Evolutionary conservation across 2,888 invertebrate genomes (phyloP), one percentile per base, ranked within the genome.

Genomic region (Spialia ferax): DNA sequence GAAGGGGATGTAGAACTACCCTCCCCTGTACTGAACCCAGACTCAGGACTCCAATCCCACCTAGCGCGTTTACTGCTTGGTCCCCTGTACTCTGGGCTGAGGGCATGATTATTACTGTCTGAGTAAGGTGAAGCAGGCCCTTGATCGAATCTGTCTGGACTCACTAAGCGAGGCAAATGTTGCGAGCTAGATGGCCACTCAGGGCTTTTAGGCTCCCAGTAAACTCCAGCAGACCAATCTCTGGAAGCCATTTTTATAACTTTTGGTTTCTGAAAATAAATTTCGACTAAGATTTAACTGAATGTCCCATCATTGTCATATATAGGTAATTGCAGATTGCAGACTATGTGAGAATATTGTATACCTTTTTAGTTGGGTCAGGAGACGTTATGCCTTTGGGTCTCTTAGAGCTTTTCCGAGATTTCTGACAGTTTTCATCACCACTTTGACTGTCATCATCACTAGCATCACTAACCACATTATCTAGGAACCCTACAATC

Each of bases 41-140:
- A 93, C 69, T 92, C 91, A 0, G 93, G 92, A 71, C 94, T 94
- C 89, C 91, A 90, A 65, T 93, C 93, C 79, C 83, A 86, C 55
- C 81, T 79, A 3, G 83, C 73, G 35, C 86, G 77, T 75, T 89
- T 88, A 2, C 76, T 77, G 4, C 78, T 74, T 35, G 76, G 79
- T 2, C 75, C 78, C 57, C 80, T 77, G 50, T 84, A 85, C 45
- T 91, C 91, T 3, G 91, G 88, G 71, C 92, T 91, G 65, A 89
- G 86, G 0, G 91, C 91, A 7, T 91, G 91, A 68, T 86, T 85
- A 72, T 85, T 86, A 18, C 86, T 86, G 63, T 91, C 91, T 1
- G 90, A 91, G 70, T 81, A 84, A 13, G 90, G 89, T 1, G 91
- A 91, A 54, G 86, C 67, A 11, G 85, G 87, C 10, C 82, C 81